phyloP scores from a whole-genome alignment of 2,797 vertebrate species.

The Scomberomorus guttatus region DNA sequence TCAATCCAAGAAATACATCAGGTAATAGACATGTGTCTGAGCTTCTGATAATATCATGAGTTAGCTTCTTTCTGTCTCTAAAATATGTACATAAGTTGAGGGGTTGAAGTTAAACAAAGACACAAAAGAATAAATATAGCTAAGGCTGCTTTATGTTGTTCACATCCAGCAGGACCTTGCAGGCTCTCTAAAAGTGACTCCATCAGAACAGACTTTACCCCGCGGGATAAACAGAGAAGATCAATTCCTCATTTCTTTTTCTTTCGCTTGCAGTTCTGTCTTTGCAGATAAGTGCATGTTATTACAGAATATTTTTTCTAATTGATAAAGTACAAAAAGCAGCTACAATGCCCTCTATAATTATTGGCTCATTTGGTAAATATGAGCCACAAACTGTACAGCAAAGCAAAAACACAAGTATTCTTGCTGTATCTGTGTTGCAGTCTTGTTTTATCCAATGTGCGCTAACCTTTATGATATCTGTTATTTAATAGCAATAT shows the following conservation, averaged over 20 bases:
- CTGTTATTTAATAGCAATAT: background rate
- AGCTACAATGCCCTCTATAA: background rate
- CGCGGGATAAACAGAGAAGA: constrained; percentile 29
- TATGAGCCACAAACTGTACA: background rate
- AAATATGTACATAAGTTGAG: background rate
- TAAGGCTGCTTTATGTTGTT: background rate
- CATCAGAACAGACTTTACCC: background rate
- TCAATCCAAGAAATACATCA: background rate
- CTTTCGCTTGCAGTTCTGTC: constrained; percentile 9
- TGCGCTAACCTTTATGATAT: background rate
- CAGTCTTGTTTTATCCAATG: background rate
- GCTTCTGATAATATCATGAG: background rate
- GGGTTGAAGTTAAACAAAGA: constrained; percentile 3
- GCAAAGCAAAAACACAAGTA: background rate
- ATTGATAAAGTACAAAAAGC: constrained; percentile 2
- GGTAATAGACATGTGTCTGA: background rate
- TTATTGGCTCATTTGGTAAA: background rate
- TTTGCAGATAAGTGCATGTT: background rate
- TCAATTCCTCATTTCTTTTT: constrained; percentile 31
- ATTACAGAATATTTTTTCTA: background rate
- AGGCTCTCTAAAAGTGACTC: constrained; percentile 10
- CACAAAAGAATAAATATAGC: background rate
- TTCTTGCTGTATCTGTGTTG: background rate
- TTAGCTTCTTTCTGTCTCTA: constrained; percentile 4
- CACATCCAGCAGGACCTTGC: constrained; percentile 4